Evolutionary conservation across 2,113 vertebrate genomes (phyloP).

Genomic region (Calonectris borealis): DNA sequence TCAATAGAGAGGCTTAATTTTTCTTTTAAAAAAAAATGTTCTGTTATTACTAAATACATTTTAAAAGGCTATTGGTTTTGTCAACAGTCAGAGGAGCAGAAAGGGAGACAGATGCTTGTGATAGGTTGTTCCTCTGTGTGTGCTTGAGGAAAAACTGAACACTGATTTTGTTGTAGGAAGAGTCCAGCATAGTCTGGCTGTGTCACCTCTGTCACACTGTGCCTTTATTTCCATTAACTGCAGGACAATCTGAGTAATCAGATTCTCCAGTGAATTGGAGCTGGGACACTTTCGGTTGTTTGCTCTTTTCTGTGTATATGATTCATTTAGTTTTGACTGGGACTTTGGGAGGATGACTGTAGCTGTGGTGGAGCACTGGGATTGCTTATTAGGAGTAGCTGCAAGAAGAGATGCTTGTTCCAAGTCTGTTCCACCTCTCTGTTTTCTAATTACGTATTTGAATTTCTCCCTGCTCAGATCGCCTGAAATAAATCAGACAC

Average conservation of each 20-base stretch:
- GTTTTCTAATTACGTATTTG: neutral
- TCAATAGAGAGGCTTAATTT: neutral
- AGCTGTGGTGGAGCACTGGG: neutral
- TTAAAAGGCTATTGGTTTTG: neutral
- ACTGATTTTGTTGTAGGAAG: neutral
- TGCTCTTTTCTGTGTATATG: neutral
- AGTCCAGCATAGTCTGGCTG: neutral
- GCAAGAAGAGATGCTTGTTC: neutral
- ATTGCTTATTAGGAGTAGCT: neutral
- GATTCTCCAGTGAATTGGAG: neutral
- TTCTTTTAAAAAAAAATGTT: neutral
- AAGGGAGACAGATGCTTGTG: neutral
- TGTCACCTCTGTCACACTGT: neutral
- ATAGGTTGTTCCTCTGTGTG: neutral
- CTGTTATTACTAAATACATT: neutral
- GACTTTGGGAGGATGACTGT: neutral
- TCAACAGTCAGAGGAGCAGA: neutral
- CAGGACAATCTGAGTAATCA: neutral
- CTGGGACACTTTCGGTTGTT: neutral
- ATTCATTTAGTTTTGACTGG: neutral
- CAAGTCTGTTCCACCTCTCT: neutral
- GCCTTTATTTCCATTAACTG: neutral
- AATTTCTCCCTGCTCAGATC: neutral
- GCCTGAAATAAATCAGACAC: neutral
- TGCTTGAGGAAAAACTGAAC: neutral